Conservation (phyloP, 1,140 invertebrate genomes). For the Halesus radiatus region DNA sequence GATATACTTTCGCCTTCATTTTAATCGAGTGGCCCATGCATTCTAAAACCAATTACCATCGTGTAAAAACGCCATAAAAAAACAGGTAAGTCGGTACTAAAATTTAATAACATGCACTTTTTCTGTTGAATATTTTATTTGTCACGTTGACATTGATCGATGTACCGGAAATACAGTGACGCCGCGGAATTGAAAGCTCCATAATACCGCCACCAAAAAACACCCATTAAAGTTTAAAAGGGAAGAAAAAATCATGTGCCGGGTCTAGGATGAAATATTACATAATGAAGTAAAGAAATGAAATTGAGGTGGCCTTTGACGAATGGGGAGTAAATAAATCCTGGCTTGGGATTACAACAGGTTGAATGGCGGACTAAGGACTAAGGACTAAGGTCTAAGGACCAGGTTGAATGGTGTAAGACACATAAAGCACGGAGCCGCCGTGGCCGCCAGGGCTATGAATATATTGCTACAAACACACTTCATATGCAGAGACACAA, state of each 20-base stretch:
- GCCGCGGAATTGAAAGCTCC: conserved; percentile 26
- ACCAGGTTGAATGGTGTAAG: no score
- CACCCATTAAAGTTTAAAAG: conserved; percentile 11
- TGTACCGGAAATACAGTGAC: conserved; percentile 27
- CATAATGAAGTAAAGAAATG: conserved; percentile 12
- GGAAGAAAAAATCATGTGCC: not conserved
- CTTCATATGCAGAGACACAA: no score
- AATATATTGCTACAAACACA: no score
- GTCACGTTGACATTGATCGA: conserved; percentile 31
- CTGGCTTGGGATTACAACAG: not conserved
- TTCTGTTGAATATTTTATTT: conserved; percentile 3
- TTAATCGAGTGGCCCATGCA: not conserved
- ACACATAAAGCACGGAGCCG: no score
- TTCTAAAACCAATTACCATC: conserved; percentile 6
- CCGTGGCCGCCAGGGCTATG: no score
- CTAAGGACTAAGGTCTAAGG: not conserved
- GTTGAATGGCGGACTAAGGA: not conserved
- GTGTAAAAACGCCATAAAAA: not conserved
- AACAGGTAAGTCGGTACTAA: not conserved
- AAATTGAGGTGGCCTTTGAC: conserved; percentile 9
- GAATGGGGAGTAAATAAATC: conserved; percentile 14
- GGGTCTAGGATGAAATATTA: conserved; percentile 1
- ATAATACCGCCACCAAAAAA: conserved; percentile 17
- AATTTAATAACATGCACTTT: conserved; percentile 1
- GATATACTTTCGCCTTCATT: no score